Percentiles rank a stretch among this genome's conserved stretches.
Conservation (phyloP, 35 echinoderm and acorn worm genomes). For the Apostichopus parvimensis region DNA sequence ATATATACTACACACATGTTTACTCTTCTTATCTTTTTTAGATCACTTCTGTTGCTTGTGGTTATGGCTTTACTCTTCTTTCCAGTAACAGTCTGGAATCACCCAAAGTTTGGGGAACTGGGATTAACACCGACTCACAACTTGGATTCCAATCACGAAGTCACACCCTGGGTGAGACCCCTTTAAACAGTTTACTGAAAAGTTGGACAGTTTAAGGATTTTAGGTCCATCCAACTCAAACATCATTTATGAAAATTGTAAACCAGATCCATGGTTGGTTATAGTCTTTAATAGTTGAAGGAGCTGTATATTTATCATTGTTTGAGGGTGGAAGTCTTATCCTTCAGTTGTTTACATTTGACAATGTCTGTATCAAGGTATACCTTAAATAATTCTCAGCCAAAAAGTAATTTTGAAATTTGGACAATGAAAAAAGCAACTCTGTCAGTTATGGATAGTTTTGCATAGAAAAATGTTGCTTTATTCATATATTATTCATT, state of each 20-base stretch:
- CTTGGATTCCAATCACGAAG: conserved; percentile 77
- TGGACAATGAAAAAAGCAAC: neutral
- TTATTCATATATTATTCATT: too few species aligned
- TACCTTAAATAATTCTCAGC: neutral
- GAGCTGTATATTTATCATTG: too few species aligned
- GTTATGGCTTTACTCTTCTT: conserved; percentile 88
- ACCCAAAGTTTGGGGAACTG: conserved; percentile 88
- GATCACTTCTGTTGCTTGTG: conserved; percentile 92
- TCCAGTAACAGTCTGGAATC: conserved; percentile 64
- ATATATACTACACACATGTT: too few species aligned
- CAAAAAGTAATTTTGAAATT: neutral
- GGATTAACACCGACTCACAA: conserved; percentile 95
- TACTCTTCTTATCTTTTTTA: conserved; percentile 28
- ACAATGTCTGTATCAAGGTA: neutral
- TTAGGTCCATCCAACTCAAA: too few species aligned
- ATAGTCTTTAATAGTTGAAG: too few species aligned
- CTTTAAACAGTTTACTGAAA: too few species aligned
- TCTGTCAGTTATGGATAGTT: neutral
- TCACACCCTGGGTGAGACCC: conserved; percentile 52
- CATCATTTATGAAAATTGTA: too few species aligned
- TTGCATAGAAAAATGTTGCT: too few species aligned
- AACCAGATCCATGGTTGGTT: too few species aligned
- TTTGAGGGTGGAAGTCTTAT: too few species aligned
- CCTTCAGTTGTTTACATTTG: too few species aligned
- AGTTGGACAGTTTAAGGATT: too few species aligned